phyloP scores from a whole-genome alignment of 2,113 vertebrate genomes.

The Struthidea cinerea region DNA sequence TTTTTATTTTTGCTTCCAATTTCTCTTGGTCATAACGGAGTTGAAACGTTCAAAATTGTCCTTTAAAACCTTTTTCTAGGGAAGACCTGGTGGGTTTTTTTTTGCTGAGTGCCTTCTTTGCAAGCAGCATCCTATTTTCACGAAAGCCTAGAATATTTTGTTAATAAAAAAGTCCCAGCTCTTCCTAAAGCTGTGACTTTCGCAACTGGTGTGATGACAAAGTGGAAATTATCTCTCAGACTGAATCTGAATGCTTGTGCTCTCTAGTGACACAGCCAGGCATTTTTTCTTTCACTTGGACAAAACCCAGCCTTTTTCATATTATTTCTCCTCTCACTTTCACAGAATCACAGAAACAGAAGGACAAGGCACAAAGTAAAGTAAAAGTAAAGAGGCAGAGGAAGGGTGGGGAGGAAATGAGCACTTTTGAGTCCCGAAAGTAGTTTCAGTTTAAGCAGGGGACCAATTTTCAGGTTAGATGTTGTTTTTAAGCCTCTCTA shows the following conservation, averaged over 20 bases:
- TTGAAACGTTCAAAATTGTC: not conserved
- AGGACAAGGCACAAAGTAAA: not conserved
- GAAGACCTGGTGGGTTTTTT: not conserved
- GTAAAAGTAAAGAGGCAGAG: slow-evolving; percentile 34
- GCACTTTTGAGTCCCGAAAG: not conserved
- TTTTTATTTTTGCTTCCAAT: not conserved
- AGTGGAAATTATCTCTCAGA: not conserved
- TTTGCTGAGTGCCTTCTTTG: not conserved
- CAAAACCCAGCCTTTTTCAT: not conserved
- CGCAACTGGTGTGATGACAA: not conserved
- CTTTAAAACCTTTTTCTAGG: not conserved
- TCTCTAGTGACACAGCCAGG: not conserved
- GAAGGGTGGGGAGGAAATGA: slow-evolving; percentile 2
- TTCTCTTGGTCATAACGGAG: not conserved
- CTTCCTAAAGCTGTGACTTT: not conserved
- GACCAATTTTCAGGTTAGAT: not conserved
- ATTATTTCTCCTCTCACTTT: not conserved
- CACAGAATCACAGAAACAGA: not conserved
- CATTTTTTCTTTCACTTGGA: not conserved
- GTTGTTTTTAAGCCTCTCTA: not conserved
- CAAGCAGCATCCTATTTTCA: not conserved
- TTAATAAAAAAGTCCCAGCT: not conserved
- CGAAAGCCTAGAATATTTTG: not conserved
- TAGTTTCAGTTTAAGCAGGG: slow-evolving; percentile 13
- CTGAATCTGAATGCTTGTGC: not conserved